Base-by-base conservation (phyloP, 2,797 vertebrate genomes). In the Crenuchus spilurus region DNA sequence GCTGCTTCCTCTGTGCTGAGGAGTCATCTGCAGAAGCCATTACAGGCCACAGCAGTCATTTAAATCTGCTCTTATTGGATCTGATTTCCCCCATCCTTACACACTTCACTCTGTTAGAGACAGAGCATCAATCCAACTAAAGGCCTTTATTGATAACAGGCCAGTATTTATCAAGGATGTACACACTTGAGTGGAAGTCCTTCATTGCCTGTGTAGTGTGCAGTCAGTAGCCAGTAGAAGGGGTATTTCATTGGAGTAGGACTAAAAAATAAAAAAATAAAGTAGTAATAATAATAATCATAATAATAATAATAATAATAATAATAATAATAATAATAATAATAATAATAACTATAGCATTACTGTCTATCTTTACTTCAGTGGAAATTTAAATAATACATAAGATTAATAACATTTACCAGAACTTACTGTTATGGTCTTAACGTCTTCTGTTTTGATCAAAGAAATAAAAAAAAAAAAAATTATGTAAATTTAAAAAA, bases 21-120 rank as follows among this genome's bases (percentile, higher is more conserved):
- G 70, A 77, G 55, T 72, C 70, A 72, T 74, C 75, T 60, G 78
- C 68, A n/a, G 61, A 77, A 58, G 57, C 69, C 58, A 78, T 83
- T 77, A 74, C 44, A 55, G 70, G 74, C 68, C 80, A 79, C 39
- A 60, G 74, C 54, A 75, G 64, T 71, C 74, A 82, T 84, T 80
- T 79, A 80, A 80, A 80, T 84, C 76, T 68, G 74, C 69, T 72
- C 72, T 79, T 76, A 84, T 81, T 81, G 76, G 66, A 75, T 78
- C 74, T 78, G 80, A 84, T 79, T 81, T 73, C 57, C 57, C 72
- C 39, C 75, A 78, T 76, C 65, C 68, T 76, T 78, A 71, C 57
- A 78, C 64, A 70, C 58, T 76, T 70, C 60, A 67, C 39, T 66
- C 74, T 72, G 74, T 77, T 70, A 75, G 42, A 55, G 74, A 69